phyloP scores from a whole-genome alignment of 23 tunicate species.

The Phallusia fumigata region DNA sequence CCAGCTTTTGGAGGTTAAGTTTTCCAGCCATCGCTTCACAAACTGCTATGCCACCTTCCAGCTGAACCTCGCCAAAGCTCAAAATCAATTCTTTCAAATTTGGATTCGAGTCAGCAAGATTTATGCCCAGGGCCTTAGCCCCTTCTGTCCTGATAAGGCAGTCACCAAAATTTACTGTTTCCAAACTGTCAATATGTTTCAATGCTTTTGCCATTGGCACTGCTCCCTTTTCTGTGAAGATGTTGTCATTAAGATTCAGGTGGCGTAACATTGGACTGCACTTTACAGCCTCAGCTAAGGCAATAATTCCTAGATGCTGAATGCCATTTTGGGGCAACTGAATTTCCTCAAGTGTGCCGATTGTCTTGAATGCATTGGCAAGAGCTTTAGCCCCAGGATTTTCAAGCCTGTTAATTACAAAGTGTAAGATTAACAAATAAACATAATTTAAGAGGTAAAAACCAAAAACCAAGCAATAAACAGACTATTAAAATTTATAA shows the following conservation, averaged over 20 bases:
- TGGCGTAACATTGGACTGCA: conserved; percentile 56
- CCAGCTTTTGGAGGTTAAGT: conserved; percentile 47
- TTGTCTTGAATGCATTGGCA: conserved; percentile 71
- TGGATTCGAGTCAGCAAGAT: conserved; percentile 59
- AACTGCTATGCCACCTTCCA: conserved; percentile 67
- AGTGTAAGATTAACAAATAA: no score
- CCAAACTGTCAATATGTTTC: conserved; percentile 54
- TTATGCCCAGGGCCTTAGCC: conserved; percentile 59
- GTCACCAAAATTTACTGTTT: conserved; percentile 85
- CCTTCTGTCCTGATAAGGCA: conserved; percentile 88
- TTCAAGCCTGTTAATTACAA: conserved; percentile 39
- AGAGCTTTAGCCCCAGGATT: conserved; percentile 85
- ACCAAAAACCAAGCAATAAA: no score
- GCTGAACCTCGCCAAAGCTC: conserved; percentile 67
- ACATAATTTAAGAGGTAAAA: no score
- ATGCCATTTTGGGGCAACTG: conserved; percentile 95
- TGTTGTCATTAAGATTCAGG: conserved; percentile 90
- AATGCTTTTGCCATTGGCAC: conserved; percentile 74
- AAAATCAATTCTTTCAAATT: conserved; percentile 44
- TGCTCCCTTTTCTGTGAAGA: conserved; percentile 76
- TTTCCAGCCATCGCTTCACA: conserved; percentile 60
- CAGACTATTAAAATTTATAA: no score
- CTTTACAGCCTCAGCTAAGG: conserved; percentile 84
- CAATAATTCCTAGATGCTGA: conserved; percentile 72
- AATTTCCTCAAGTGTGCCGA: conserved; percentile 86